Evolutionary conservation across 1,140 invertebrate species (phyloP).

Genomic region (Choristoneura fumiferana): DNA sequence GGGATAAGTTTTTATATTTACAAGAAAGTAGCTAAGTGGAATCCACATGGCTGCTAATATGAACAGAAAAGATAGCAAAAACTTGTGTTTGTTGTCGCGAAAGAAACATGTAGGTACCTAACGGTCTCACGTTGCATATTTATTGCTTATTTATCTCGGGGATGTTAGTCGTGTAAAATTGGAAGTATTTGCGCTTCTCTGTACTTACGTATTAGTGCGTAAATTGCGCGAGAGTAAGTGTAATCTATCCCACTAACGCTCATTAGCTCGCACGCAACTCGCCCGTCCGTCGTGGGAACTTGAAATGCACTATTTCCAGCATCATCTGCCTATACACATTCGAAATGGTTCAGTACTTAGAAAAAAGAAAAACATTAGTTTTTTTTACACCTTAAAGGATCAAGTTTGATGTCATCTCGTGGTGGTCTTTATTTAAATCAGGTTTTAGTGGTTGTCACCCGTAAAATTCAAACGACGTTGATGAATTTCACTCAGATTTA

Average conservation of each 20-base stretch:
- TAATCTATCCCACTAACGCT: conserved; percentile 61
- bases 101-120: neutral
- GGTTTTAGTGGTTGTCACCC: conserved; percentile 24
- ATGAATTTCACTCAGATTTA: neutral
- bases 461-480: conserved; percentile 5
- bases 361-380: conserved; percentile 17
- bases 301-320: conserved; percentile 27
- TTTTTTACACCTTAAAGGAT: conserved; percentile 27
- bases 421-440: conserved; percentile 33
- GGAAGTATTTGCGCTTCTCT: conserved; percentile 53
- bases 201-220: conserved; percentile 61
- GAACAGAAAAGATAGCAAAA: neutral
- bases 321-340: conserved; percentile 30
- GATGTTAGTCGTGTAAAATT: conserved; percentile 38
- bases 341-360: conserved; percentile 33
- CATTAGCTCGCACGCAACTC: conserved; percentile 51
- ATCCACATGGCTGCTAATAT: conserved; percentile 1
- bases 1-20: conserved; percentile 2
- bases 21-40: neutral
- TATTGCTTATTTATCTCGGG: conserved; percentile 13
- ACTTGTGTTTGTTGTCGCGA: neutral
- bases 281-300: conserved; percentile 54
- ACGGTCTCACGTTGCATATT: conserved; percentile 5
- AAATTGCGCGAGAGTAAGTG: conserved; percentile 58
- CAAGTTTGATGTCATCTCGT: conserved; percentile 33